phyloP scores from a whole-genome alignment of 2,797 vertebrate species.

The Cyclura pinguis region DNA sequence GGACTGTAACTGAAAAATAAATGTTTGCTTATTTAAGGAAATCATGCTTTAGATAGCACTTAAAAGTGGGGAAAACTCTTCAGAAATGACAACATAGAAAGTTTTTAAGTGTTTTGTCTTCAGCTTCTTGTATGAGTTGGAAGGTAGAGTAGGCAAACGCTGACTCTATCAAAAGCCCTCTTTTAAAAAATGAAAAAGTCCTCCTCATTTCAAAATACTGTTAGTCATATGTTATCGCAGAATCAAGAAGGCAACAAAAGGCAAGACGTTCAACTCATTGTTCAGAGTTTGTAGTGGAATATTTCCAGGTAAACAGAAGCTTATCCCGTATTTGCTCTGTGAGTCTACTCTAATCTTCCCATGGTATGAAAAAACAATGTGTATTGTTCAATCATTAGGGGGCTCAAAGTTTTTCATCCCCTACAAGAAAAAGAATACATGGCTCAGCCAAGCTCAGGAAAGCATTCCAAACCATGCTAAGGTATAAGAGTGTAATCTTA shows the following conservation, averaged over 20 bases:
- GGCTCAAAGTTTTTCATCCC: not conserved
- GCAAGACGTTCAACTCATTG: not conserved
- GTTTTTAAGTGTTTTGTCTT: not conserved
- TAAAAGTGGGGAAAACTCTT: not conserved
- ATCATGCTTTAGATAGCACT: not conserved
- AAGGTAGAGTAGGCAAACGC: not conserved
- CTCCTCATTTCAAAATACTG: too few species aligned
- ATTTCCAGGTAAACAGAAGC: not conserved
- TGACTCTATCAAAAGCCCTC: not conserved
- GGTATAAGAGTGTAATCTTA: not conserved
- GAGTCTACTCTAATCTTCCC: not conserved
- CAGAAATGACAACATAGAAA: not conserved
- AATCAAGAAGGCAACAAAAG: not conserved
- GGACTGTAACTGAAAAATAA: not conserved
- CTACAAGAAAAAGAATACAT: not conserved
- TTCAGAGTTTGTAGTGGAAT: not conserved
- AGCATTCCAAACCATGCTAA: not conserved
- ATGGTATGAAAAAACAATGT: not conserved
- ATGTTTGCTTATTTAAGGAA: not conserved
- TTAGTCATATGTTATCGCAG: not conserved
- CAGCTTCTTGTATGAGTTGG: too few species aligned
- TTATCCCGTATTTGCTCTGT: not conserved
- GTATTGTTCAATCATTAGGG: not conserved
- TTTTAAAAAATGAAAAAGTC: not conserved
- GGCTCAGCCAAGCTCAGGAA: too few species aligned